Evolutionary conservation across 2,113 vertebrate genomes (phyloP).

Genomic region (Prunella himalayana): DNA sequence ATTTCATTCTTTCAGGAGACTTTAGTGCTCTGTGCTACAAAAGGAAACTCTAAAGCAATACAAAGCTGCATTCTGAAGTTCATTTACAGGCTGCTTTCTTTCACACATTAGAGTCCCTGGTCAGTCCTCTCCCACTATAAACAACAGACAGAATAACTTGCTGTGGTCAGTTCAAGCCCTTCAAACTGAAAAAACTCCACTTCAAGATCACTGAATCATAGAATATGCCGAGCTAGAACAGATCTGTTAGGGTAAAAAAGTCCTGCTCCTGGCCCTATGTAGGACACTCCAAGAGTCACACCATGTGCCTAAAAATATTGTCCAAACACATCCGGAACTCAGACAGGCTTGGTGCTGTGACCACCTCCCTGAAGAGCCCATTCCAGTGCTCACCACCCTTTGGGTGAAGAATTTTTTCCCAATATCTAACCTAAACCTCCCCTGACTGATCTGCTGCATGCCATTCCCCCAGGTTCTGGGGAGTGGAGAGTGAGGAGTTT

Average conservation of each 20-base stretch:
- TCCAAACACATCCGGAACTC: background rate
- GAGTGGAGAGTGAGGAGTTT: background rate
- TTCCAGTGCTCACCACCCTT: background rate
- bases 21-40: background rate
- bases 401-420: background rate
- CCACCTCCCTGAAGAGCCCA: background rate
- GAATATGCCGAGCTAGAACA: accelerated
- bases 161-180: background rate
- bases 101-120: accelerated
- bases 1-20: background rate
- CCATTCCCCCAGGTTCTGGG: background rate
- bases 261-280: no score
- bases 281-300: background rate
- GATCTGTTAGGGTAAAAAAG: background rate
- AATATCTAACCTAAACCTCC: background rate
- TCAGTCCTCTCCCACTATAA: background rate
- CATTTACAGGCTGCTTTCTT: background rate
- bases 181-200: background rate
- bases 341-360: background rate
- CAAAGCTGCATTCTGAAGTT: background rate
- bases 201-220: background rate
- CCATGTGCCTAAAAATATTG: background rate
- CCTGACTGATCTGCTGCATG: background rate
- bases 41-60: background rate
- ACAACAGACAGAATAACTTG: background rate